These are phyloP conservation scores for Luperina testacea DNA, from an alignment of 2,888 invertebrate genomes.

Conservation along the genomic window DNA sequence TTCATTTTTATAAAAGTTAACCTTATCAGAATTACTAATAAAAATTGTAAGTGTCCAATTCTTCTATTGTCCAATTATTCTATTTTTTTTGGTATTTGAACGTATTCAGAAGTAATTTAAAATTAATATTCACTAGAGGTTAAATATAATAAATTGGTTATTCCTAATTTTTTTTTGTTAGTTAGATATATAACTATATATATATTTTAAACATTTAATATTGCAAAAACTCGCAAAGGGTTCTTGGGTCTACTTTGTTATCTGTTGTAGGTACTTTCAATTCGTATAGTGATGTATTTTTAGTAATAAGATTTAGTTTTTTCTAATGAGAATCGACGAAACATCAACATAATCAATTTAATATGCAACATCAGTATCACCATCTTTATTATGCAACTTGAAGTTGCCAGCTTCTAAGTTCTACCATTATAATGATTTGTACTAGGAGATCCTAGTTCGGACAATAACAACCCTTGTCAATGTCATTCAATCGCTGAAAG, in stretches of 20 bases:
- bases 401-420: neutral
- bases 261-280: conserved; percentile 7
- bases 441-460: too few species aligned
- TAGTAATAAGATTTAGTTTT: neutral
- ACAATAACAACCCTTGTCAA: neutral
- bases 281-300: neutral
- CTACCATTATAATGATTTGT: neutral
- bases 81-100: conserved; percentile 11
- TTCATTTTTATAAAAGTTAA: neutral
- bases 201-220: neutral
- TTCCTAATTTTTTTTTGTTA: too few species aligned
- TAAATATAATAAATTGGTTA: neutral
- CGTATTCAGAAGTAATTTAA: neutral
- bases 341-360: neutral
- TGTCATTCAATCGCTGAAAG: neutral
- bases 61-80: fast-evolving
- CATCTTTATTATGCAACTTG: too few species aligned
- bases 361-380: neutral
- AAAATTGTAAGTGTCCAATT: fast-evolving
- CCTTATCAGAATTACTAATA: neutral
- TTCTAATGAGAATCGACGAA: neutral
- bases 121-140: neutral
- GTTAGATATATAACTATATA: too few species aligned
- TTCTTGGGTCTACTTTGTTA: conserved; percentile 1
- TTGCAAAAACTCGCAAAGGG: neutral